phyloP scores from a whole-genome alignment of 2,113 vertebrate species.

The Tichodroma muraria region DNA sequence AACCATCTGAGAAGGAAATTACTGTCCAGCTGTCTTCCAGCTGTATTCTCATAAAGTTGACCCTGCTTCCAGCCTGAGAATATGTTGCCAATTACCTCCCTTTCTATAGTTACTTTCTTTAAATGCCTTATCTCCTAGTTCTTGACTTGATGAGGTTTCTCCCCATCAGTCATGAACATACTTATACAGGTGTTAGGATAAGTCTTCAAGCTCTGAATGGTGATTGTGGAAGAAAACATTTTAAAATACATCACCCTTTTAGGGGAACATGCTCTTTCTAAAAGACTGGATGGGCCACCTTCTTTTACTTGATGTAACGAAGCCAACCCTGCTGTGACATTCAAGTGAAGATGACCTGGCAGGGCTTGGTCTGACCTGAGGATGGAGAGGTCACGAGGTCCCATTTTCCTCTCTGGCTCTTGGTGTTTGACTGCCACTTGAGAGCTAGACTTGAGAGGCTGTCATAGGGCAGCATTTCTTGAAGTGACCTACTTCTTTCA shows the following conservation, averaged over 20 bases:
- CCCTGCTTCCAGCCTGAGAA: neutral
- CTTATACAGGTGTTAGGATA: neutral
- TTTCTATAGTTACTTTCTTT: neutral
- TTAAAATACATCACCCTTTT: neutral
- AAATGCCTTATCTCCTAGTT: neutral
- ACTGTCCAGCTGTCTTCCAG: neutral
- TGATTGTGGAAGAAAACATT: neutral
- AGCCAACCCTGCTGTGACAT: neutral
- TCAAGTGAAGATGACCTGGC: neutral
- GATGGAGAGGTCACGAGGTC: neutral
- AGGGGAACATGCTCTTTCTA: neutral
- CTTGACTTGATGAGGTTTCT: neutral
- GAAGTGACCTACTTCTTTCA: neutral
- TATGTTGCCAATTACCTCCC: neutral
- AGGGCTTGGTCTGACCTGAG: neutral
- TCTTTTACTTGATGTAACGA: neutral
- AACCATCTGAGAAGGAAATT: neutral
- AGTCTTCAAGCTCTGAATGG: neutral
- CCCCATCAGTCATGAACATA: neutral
- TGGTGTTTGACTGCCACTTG: neutral
- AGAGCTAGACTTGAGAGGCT: neutral
- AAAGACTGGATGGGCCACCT: neutral
- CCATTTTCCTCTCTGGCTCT: neutral
- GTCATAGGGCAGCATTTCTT: neutral
- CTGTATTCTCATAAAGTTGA: neutral